Evolutionary conservation across 2,888 invertebrate species (phyloP), one percentile per base, ranked within the genome.

Genomic region (Drosophila putrida): DNA sequence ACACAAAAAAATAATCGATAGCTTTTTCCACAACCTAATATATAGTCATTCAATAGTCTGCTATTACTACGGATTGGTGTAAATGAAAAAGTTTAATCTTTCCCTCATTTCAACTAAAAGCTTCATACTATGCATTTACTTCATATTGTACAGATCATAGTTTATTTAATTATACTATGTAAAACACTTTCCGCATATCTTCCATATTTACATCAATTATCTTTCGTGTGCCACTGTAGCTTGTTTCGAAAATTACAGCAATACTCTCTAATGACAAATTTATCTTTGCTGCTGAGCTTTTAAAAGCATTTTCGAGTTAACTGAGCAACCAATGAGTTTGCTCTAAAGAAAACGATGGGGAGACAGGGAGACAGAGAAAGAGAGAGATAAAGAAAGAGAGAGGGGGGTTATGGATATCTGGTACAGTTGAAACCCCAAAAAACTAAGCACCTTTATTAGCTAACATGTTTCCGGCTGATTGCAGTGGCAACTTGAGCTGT

Each of bases 231-330:
- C 6, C 57, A 50, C 63, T 59, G 53, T 49, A 62, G 59, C 54
- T 51, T 54, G 44, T 63, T 54, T 46, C 44, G 46, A 27, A 50
- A 69, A 68, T 64, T 69, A 54, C 41, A 51, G 50, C 60, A 62
- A 50, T 47, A 31, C 58, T 35, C 38, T 65, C 63, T 50, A 64
- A 63, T 71, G 61, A 49, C 65, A 63, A 71, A 74, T 65, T 63
- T 60, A 41, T 64, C 58, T 51, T 69, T 64, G 49, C 50, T 67
- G 47, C 43, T 70, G 58, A 71, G 73, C 75, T 72, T 51, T 73
- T 83, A 81, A 88, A 85, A 88, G 83, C 85, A 81, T 81, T 85
- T 80, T 54, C 72, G 54, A 75, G 86, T 83, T 83, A 68, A 53
- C 57, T 63, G 55, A 15, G 20, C 55, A 11, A 28, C 28, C 55